These are phyloP conservation scores for Eupithecia exiguata DNA, from an alignment of 2,888 invertebrate species.

Conservation along the genomic window DNA sequence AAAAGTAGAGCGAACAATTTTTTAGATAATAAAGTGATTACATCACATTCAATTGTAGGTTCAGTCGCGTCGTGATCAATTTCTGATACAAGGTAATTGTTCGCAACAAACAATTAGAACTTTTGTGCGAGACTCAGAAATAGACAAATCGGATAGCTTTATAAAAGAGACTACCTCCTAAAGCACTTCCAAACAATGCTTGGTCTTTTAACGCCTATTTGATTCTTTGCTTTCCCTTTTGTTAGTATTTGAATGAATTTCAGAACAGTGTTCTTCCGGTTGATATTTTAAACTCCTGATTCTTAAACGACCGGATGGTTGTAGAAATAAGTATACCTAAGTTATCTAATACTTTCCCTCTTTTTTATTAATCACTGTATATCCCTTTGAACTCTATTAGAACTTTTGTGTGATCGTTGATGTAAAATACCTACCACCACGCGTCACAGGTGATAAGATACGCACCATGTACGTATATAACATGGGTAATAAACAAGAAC, in stretches of 20 bases:
- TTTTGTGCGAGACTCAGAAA: conserved; percentile 65
- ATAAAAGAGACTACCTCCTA: conserved; percentile 68
- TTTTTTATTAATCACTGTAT: not conserved
- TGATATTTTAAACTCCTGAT: conserved; percentile 44
- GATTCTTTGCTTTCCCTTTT: conserved; percentile 75
- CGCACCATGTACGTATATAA: no score
- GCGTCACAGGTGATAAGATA: conserved; percentile 1
- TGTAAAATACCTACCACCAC: not conserved
- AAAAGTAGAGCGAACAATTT: not conserved
- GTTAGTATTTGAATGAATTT: conserved; percentile 59
- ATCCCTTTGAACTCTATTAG: not conserved
- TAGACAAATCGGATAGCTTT: conserved; percentile 62
- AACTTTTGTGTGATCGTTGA: not conserved
- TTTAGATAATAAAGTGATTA: not conserved
- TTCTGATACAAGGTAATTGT: conserved; percentile 59
- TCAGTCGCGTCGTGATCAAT: conserved; percentile 53
- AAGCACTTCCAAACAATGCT: conserved; percentile 70
- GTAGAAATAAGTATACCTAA: conserved; percentile 4
- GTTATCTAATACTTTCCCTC: not conserved
- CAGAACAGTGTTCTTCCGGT: conserved; percentile 55
- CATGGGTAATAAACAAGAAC: no score
- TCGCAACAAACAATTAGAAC: conserved; percentile 64
- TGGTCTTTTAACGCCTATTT: conserved; percentile 58
- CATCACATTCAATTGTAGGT: conserved; percentile 46
- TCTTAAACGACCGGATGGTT: conserved; percentile 30